Base-by-base conservation (phyloP, 2,113 vertebrate genomes). In the Malurus elegans region DNA sequence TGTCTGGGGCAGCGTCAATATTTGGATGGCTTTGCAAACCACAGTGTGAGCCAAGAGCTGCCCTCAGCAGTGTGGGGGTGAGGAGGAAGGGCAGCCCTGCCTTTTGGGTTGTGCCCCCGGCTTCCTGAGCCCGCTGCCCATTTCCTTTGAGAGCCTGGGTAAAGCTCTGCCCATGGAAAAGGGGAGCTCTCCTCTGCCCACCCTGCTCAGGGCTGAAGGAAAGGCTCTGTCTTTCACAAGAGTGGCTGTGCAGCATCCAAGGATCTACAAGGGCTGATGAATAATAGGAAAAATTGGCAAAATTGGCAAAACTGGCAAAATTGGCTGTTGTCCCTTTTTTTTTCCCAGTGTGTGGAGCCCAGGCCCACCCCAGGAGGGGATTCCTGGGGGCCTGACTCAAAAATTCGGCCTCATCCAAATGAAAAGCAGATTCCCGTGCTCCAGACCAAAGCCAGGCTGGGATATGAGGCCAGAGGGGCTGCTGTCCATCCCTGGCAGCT, bases 401-500 rank as follows among this genome's bases (percentile, higher is more conserved):
- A 16, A 88, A 83, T 56, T 78, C 94, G 93, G 71, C 31, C 4
- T 32, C 14, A 26, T 34, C 50, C 91, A 61, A 44, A 6, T 2
- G 18, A 8, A 93, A 76, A 31, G 60, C 8, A 31, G 81, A 18
- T 29, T 90, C 53, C 64, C 25, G 2, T 1, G 13, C 23, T 48
- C 32, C n/a, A 75, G 44, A 48, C 78, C 29, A 73, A n/a, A 54
- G 31, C 66, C 67, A 50, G 34, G 45, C 76, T 71, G 4, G 38
- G 18, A 29, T 66, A 29, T 2, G 38, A 57, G 78, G 79, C 38
- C 15, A 45, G 72, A 42, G 84, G 74, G 76, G 50, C 91, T 50
- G 73, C 42, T 95, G 93, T 72, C n/a, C 50, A 5, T 28, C 64
- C 40, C 40, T 75, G 64, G 85, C 98, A 97, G 97, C 97, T 97